Base-by-base conservation (phyloP, 2,888 invertebrate genomes). In the Pseudeuparius sepicola region DNA sequence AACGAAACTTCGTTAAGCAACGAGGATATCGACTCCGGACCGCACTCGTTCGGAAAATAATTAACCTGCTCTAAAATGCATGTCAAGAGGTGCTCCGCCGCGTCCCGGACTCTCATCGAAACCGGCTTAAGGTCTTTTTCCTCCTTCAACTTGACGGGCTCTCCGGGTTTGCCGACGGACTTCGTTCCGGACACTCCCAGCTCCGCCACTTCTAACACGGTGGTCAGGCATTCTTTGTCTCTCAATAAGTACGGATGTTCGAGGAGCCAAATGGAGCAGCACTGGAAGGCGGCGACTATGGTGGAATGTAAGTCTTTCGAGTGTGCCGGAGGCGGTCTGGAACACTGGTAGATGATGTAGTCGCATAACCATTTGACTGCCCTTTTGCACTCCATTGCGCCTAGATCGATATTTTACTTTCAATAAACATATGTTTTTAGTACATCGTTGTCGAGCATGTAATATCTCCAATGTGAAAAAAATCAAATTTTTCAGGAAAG, bases 301-400 rank as follows among this genome's bases (percentile, higher is more conserved):
- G 90, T 86, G 13, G 93, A 93, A 66, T 96, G 94, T 45, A 90
- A 70, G 67, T 90, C 90, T 59, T 90, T 86, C 30, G 89, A 90
- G 66, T 93, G 92, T 25, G 83, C 87, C 37, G 80, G 93, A 34
- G 89, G 96, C 34, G 92, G 96, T 44, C 92, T 78, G 52, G 86
- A 86, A 67, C 94, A 93, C 60, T 94, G 94, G 60, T 86, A 84
- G 34, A 87, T 81, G 52, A 98, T 94, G 66, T 96, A 97, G 67
- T 97, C 93, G 65, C 97, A 98, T 37, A 98, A 77, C 88, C 94
- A 96, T 54, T 93, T 93, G 13, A 97, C 93, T 9, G 89, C 88
- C 54, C 89, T 72, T 65, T 86, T 85, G 58, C 89, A 87, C 63
- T 90, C 89, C 52, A 86, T 66, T 34, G 84, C 83, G 68, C 88